Base-by-base conservation (phyloP, 2,888 invertebrate species). In the Eustalomyia histrio region DNA sequence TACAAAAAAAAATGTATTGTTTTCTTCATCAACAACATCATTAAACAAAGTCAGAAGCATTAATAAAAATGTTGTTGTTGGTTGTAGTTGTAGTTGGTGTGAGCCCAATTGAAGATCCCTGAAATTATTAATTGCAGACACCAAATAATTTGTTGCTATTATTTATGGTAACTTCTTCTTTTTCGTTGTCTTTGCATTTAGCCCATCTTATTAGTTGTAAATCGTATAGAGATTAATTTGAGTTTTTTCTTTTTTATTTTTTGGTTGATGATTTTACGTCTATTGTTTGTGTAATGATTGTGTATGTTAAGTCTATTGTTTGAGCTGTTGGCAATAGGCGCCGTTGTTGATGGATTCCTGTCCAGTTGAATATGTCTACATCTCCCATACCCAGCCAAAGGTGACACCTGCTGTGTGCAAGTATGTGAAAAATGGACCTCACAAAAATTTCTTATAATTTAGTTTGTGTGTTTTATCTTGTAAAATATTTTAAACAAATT, bases 311-410 rank as follows among this genome's bases (percentile, higher is more conserved):
- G 73, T 64, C 86, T 82, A 74, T 79, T 78, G 74, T 61, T 63
- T 61, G 47, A 64, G 53, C 71, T 57, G 58, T 76, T 72, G 50
- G 60, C 29, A 50, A 81, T 83, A 88, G 88, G 88, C 89, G 88
- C 88, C 89, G 87, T 86, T 87, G 86, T 86, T 88, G 88, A 89
- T 88, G 88, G 87, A 85, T 88, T 86, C 83, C 81, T 85, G 84
- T 80, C 79, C 76, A 79, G 64, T 68, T 68, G n/a, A 79, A 76
- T 73, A 79, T 82, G 68, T 83, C 71, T 78, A 65, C 74, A 86
- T 76, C 75, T 63, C 43, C 33, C 47, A 39, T 84, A 84, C 86
- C n/a, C 2, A 47, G 4, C 39, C 10, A 39, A 39, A 85, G 84
- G 84, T 83, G 88, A 87, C 88, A 88, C 88, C 88, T 87, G 88